Base-by-base conservation (phyloP, 2,797 vertebrate genomes). In the Pseudomugil tenellus region DNA sequence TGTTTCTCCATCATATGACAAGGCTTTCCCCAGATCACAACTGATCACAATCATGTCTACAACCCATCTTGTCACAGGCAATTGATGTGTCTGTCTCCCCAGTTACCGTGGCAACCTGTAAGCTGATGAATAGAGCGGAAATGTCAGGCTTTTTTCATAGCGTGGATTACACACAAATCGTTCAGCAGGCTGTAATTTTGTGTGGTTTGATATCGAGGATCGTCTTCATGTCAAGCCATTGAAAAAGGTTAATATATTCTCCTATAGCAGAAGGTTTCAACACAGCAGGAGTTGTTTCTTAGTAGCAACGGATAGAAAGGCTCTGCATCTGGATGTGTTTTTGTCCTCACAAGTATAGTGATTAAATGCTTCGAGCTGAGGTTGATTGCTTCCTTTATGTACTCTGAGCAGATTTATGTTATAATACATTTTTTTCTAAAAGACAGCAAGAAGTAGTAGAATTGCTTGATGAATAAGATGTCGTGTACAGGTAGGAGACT, bases 191-290 rank as follows among this genome's bases (percentile, higher is more conserved):
- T 80, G 82, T 68, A 31, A 69, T 77, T 80, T 80, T 79, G 49
- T 67, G 60, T 67, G 70, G 61, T 63, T 84, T 62, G 34, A 87
- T 87, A 84, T 73, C n/a, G 12, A 70, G 65, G 73, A 76, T 74
- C 32, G 49, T 77, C 74, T 34, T 65, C 31, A 29, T 21, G n/a
- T 70, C 58, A 46, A 76, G 70, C 43, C 19, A 1, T 46, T 1
- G 28, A 31, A 26, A 89, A 90, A 89, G 86, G 79, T 87, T 85
- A 90, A 92, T 81, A 62, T 79, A 84, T 88, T 90, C 84, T 52
- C 6, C 23, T 39, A 1, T 2, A 29, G 75, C 6, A 26, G 19
- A 58, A 28, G 25, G 32, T 23, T 65, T 68, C 19, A 28, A 21
- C 54, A 13, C 43, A 37, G 51, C 21, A 25, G 51, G n/a, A 10